Conservation (phyloP, 2,797 vertebrate species). For the Rhinella marina region DNA sequence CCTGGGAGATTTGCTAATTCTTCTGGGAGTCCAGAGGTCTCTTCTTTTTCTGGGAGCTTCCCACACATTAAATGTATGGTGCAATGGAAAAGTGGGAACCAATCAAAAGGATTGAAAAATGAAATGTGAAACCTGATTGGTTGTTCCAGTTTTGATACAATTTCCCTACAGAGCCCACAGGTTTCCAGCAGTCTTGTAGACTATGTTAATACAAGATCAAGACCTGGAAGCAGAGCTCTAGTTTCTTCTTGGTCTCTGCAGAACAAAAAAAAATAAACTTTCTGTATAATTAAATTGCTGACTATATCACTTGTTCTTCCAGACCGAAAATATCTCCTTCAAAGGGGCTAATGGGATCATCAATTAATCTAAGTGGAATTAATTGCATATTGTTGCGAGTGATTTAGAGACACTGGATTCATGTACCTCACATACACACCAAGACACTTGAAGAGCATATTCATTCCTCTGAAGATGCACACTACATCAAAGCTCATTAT, state of each 20-base stretch:
- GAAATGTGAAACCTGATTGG: neutral
- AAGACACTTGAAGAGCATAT: conserved; percentile 35
- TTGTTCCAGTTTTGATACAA: neutral
- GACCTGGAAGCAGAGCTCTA: conserved; percentile 5
- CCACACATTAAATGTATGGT: neutral
- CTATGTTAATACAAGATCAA: neutral
- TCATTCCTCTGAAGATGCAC: conserved; percentile 11
- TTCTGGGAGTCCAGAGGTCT: too few relatives aligned
- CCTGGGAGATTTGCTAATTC: too few relatives aligned
- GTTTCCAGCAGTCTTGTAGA: neutral
- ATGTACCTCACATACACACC: conserved; percentile 39
- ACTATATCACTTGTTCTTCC: conserved; percentile 42
- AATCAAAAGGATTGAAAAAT: neutral
- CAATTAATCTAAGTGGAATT: conserved; percentile 54
- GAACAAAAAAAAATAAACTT: conserved; percentile 49
- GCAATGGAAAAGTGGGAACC: neutral
- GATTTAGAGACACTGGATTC: conserved; percentile 49
- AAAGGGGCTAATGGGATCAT: conserved; percentile 50
- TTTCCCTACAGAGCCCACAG: neutral
- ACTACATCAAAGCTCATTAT: conserved; percentile 56
- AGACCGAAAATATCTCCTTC: conserved; percentile 49
- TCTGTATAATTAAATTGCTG: conserved; percentile 50
- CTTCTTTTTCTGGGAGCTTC: too few relatives aligned
- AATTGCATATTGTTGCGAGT: conserved; percentile 53
- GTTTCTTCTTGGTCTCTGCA: conserved; percentile 18